phyloP scores from a whole-genome alignment of 2,888 invertebrate species.

The Caenorhabditis zanzibari region DNA sequence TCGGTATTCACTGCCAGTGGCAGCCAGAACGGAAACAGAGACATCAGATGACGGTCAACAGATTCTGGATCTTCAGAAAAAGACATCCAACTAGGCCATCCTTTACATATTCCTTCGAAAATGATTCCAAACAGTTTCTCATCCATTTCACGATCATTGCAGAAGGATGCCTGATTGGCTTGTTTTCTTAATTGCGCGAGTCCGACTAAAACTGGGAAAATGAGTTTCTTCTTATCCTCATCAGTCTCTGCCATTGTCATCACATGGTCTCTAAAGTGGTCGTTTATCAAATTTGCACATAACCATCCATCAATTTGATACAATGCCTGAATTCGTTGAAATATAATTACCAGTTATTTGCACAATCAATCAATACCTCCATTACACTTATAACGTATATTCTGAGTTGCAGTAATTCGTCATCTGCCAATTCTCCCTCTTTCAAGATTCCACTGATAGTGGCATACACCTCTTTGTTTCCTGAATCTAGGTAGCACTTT shows the following conservation, averaged over 20 bases:
- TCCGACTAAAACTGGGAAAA: slow-evolving; percentile 67
- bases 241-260: slow-evolving; percentile 32
- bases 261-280: slow-evolving; percentile 66
- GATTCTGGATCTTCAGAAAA: slow-evolving; percentile 23
- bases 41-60: slow-evolving; percentile 64
- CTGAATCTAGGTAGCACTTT: slow-evolving; percentile 59
- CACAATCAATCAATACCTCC: not conserved
- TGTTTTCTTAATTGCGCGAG: slow-evolving; percentile 61
- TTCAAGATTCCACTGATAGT: slow-evolving; percentile 58
- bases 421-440: slow-evolving; percentile 41
- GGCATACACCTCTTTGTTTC: slow-evolving; percentile 54
- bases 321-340: slow-evolving; percentile 65
- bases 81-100: slow-evolving; percentile 45
- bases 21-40: slow-evolving; percentile 76
- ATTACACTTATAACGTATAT: slow-evolving; percentile 31
- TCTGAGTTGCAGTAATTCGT: slow-evolving; percentile 49
- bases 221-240: slow-evolving; percentile 45
- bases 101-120: slow-evolving; percentile 70
- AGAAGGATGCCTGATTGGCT: slow-evolving; percentile 67
- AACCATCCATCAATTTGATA: slow-evolving; percentile 46
- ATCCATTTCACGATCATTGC: slow-evolving; percentile 78
- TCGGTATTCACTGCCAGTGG: slow-evolving; percentile 76
- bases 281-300: slow-evolving; percentile 70
- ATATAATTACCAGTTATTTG: too few species aligned
- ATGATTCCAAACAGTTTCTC: slow-evolving; percentile 75